These are phyloP conservation scores for Brachyalestes nurse DNA, from an alignment of 2,797 vertebrate genomes.

Conservation along the genomic window DNA sequence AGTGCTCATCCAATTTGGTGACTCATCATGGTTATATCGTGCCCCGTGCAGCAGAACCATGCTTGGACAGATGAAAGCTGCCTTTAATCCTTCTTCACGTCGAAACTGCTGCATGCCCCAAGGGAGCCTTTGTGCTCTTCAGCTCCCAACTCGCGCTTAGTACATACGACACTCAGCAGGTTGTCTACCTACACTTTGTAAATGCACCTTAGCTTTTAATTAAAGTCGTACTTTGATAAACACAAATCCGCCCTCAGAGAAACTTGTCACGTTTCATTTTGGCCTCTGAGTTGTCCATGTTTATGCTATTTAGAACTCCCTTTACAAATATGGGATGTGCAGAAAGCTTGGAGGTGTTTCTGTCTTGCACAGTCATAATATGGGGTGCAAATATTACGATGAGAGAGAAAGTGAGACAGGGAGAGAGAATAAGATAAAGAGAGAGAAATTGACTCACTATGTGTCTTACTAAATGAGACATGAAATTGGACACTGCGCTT, in stretches of 20 bases:
- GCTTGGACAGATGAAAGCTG: conserved; percentile 31
- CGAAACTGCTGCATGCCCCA: neutral
- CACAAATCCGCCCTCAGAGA: neutral
- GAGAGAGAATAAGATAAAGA: too few species aligned
- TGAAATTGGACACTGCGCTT: too few species aligned
- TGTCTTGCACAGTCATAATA: neutral
- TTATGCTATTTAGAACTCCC: too few species aligned
- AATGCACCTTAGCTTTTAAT: conserved; percentile 14
- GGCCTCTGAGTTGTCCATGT: neutral
- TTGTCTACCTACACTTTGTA: neutral
- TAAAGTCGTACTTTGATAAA: conserved; percentile 15
- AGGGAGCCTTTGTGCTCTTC: neutral
- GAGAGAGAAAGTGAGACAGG: too few species aligned
- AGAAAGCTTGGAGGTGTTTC: neutral
- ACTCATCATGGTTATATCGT: conserved; percentile 19
- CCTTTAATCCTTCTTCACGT: conserved; percentile 42
- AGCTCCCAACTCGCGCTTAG: neutral
- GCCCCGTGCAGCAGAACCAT: conserved; percentile 6
- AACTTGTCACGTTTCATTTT: neutral
- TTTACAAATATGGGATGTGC: neutral
- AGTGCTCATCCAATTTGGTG: conserved; percentile 8
- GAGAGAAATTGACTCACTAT: too few species aligned
- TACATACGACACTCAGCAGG: neutral
- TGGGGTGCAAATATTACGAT: too few species aligned
- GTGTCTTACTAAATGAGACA: too few species aligned